A percentile compares a stretch with the other conserved stretches of the same genome.
These are phyloP conservation scores for Aurelia coerulea DNA, from an alignment of 30 jellyfish, hydroid and myxozoan species.

Conservation along the genomic window DNA sequence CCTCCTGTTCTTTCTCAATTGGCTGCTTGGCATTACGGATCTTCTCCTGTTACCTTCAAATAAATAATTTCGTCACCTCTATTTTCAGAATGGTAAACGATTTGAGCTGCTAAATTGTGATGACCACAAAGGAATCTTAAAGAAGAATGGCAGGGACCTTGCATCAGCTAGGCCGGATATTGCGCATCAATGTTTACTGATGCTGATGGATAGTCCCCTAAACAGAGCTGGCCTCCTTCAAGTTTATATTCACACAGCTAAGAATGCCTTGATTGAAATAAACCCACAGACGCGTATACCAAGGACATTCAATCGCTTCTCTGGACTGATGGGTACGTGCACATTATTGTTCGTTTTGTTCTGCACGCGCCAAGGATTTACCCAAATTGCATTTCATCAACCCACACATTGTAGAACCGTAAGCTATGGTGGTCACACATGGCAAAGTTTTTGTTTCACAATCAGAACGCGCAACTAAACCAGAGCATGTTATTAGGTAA, in stretches of 20 bases:
- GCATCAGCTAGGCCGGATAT: conserved; percentile 92
- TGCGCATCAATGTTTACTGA: conserved; percentile 90
- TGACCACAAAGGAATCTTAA: conserved; percentile 83
- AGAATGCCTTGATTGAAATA: conserved; percentile 87
- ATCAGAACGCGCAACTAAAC: too few species aligned
- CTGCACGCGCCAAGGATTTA: too few species aligned
- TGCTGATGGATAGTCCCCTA: conserved; percentile 97
- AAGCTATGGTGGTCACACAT: too few species aligned
- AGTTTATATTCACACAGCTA: conserved; percentile 92
- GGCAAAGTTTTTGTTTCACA: too few species aligned
- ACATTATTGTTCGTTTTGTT: too few species aligned
- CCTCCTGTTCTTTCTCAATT: too few species aligned
- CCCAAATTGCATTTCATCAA: too few species aligned
- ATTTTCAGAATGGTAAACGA: conserved; percentile 78
- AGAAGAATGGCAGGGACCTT: conserved; percentile 79
- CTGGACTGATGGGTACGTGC: conserved; percentile 92
- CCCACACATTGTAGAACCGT: too few species aligned
- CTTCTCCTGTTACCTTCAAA: too few species aligned
- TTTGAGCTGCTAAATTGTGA: conserved; percentile 94
- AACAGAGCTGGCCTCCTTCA: conserved; percentile 97
- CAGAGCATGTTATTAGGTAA: too few species aligned
- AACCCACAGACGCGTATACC: conserved; percentile 98
- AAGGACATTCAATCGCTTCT: conserved; percentile 90
- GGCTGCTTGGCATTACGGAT: too few species aligned
- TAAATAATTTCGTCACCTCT: not conserved